Percentiles rank a stretch among this genome's conserved stretches.
Evolutionary conservation across 2,888 invertebrate species (phyloP).

Genomic region (Ormia ochracea): DNA sequence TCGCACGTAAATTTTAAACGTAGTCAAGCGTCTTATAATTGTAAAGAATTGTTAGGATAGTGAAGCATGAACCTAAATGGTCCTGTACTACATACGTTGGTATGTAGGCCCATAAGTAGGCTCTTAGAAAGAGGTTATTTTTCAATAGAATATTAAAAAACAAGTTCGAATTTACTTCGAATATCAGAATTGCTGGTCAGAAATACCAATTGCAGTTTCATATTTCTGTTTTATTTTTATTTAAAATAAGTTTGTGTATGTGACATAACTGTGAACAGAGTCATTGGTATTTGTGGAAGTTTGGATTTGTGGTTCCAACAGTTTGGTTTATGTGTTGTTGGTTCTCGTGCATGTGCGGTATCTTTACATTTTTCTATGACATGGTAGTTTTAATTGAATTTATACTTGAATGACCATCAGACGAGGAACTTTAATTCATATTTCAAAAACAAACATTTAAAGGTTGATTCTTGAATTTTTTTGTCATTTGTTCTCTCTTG

Average conservation of each 20-base stretch:
- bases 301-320: constrained; percentile 21
- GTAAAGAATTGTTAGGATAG: too few species aligned
- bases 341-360: background rate
- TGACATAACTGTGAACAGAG: constrained; percentile 9
- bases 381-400: constrained; percentile 49
- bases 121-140: too few species aligned
- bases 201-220: background rate
- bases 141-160: too few species aligned
- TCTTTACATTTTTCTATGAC: constrained; percentile 19
- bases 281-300: background rate
- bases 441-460: constrained; percentile 33
- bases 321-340: background rate
- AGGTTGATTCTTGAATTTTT: constrained; percentile 7
- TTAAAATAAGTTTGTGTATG: background rate
- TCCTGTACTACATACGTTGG: too few species aligned
- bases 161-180: too few species aligned
- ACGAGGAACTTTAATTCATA: background rate
- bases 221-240: background rate
- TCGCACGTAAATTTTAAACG: too few species aligned
- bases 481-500: background rate
- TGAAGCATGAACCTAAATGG: too few species aligned
- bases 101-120: too few species aligned
- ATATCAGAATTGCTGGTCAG: background rate
- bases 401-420: constrained; percentile 53
- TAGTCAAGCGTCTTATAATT: too few species aligned